Evolutionary conservation across 2,113 vertebrate genomes (phyloP), one percentile per base, ranked within the genome.

Genomic region (Mastomys coucha): DNA sequence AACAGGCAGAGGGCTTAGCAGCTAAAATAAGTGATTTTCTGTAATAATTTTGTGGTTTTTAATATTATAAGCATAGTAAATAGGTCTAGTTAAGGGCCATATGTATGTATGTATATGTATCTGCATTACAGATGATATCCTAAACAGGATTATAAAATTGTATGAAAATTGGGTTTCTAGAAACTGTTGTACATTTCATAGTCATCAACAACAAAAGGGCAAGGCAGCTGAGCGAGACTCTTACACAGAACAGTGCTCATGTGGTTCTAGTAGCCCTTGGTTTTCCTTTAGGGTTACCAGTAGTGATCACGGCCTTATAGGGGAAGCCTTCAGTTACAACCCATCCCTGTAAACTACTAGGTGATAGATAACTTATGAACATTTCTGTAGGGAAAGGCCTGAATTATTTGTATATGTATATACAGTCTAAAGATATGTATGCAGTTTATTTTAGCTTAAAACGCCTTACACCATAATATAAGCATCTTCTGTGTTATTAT

Each of bases 401-500:
- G 26, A 80, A 24, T 88, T 81, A 82, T 58, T 81, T 82, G n/a
- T 26, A 31, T 80, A 80, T 53, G 26, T 49, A 51, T 45, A 53
- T 80, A 60, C 60, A 73, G 19, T 45, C 65, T 82, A 81, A 88
- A 87, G 93, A 89, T 72, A 89, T 87, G 81, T 95, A 84, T 70
- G 0, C 28, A 65, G 19, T 72, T 72, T 39, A 72, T n/a, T 72
- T 72, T n/a, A 72, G n/a, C 17, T 72, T 72, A 72, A 72, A 72
- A n/a, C 13, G 0, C 36, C 19, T 39, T 69, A 69, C 5, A 36
- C 67, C 31, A 39, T 94, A 89, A 92, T 85, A 8, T 67, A 91
- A 80, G 67, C 31, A 69, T 69, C 67, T 81, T 93, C 26, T 77
- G 49, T 92, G 39, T 88, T 72, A 85, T 56, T 77, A 49, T 77